Base-by-base conservation (phyloP, 2,888 invertebrate species). In the Lithophane semibrunnea region DNA sequence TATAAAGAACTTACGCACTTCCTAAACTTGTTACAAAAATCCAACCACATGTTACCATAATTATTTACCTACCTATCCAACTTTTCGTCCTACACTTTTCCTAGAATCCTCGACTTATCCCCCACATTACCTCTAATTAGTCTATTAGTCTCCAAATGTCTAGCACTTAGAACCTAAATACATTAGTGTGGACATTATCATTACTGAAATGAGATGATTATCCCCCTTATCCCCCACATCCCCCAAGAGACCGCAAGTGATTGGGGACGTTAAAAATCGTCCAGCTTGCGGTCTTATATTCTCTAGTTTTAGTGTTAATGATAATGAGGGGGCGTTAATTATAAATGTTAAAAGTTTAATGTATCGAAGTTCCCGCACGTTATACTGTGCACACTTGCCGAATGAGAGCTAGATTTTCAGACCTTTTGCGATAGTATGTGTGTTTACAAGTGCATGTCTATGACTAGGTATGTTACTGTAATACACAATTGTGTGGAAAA, bases 101-200 rank as follows among this genome's bases (percentile, higher is more conserved):
- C 29, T 61, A 8, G 37, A 49, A 37, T 21, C 66, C 44, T 47
- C 37, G 54, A 68, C 65, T 37, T 44, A 52, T 60, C 18, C 24
- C n/a, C 54, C 44, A 4, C 60, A 60, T 82, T 75, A 72, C 29
- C 42, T 47, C 56, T 77, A 82, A 85, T 72, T 73, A 24, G 58
- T 49, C 71, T n/a, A 56, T 81, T 60, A 74, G 21, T 49, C 24
- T 12, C 61, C 68, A 82, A 85, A 82, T 76, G 69, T 66, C 56
- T n/a, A 70, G 42, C 82, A 83, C 85, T 85, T 77, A 69, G 71
- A 64, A 76, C 64, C 60, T 81, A 24, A 64, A 37, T 9, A 75
- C 71, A 76, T 85, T 75, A 72, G 29, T 72, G 61, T 24, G 63
- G 29, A 18, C 82, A 83, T 83, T 77, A 85, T 64, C 82, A 85